Base-by-base conservation (phyloP, 2,888 invertebrate species). In the Ecliptopera silaceata region DNA sequence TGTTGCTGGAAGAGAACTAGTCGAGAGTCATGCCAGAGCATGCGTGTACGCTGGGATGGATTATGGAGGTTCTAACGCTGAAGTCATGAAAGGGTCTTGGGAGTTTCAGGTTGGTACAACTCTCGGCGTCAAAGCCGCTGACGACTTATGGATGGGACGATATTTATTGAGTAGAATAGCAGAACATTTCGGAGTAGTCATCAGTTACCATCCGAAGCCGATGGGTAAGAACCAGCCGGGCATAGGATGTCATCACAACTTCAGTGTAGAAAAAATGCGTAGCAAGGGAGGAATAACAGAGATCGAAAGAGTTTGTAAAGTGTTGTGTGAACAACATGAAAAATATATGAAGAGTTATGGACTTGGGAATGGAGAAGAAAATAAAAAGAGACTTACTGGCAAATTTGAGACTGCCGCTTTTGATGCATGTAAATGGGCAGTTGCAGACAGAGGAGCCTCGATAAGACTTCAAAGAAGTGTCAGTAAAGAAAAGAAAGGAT, bases 31-130 rank as follows among this genome's bases (percentile, higher is more conserved):
- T 77, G 84, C 91, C 0, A 79, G 90, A 64, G 93, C 98, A 8
- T 98, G 98, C 74, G 87, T 99, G 52, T 98, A 98, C 80, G 96
- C 99, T 50, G 99, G 99, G 36, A 93, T 99, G 71, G 96, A 96
- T 71, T 96, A 98, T 68, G 93, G 95, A 50, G 99, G 99, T 41
- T 96, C 96, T 45, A 99, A 99, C 84, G 99, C 98, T n/a, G 99
- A 99, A 91, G 99, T 98, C 22, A 98, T 98, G 98, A 98, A 98
- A 36, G 96, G 97, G 12, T 98, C 97, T 87, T 96, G 96, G 96
- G 96, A 96, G 82, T 96, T 93, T 85, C 97, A 97, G 88, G 95
- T 98, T 11, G 98, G 98, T n/a, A 97, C 97, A 0, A 96, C 97
- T 68, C 92, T 94, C 67, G 98, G 98, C 1, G 96, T 98, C 57